phyloP scores from a whole-genome alignment of 2,113 vertebrate species.

The Panthera leo region DNA sequence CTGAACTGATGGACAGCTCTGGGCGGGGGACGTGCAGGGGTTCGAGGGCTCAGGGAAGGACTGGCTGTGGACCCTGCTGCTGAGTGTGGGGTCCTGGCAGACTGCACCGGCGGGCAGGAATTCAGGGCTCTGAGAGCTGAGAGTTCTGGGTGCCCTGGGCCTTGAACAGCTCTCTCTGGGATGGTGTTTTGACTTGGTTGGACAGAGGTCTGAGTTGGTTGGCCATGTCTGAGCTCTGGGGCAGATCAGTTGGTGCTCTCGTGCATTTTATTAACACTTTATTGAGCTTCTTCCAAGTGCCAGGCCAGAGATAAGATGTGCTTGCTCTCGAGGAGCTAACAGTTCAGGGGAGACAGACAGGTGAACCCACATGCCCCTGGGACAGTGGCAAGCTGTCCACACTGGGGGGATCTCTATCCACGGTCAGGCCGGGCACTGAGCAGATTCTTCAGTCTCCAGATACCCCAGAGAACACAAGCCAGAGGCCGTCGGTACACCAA shows the following conservation, averaged over 20 bases:
- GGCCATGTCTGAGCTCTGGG: background rate
- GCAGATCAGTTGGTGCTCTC: background rate
- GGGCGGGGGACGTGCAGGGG: background rate
- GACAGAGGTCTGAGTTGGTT: background rate
- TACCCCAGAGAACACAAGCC: fast-evolving
- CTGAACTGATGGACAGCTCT: fast-evolving
- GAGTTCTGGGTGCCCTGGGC: background rate
- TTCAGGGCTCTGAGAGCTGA: background rate
- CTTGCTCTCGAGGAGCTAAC: background rate
- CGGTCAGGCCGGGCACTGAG: background rate
- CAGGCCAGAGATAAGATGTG: background rate
- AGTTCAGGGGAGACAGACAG: background rate
- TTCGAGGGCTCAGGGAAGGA: background rate
- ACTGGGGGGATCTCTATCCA: background rate
- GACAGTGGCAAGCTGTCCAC: background rate
- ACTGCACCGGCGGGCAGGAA: background rate
- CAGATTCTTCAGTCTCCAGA: background rate
- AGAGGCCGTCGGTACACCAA: background rate
- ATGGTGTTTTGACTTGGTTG: background rate
- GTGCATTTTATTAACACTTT: background rate
- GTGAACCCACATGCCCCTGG: background rate
- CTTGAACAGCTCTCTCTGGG: background rate
- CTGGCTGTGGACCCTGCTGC: background rate
- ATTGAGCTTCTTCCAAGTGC: background rate
- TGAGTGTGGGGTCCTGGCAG: background rate